These are phyloP conservation scores for Drosophila carrolli DNA, from an alignment of 1,140 invertebrate genomes.

Conservation along the genomic window DNA sequence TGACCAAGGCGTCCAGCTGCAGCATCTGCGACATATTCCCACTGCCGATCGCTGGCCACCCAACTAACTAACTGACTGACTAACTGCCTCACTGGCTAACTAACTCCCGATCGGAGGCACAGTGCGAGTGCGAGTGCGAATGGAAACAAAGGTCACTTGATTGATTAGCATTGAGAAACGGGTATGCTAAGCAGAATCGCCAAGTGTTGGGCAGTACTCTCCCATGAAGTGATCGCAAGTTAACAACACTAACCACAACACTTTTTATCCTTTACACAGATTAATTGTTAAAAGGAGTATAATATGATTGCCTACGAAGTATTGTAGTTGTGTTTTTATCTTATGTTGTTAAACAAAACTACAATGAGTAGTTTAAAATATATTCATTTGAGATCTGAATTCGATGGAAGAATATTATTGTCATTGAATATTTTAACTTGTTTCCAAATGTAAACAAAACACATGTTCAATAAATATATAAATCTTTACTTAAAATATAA, in stretches of 20 bases:
- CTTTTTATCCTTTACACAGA: too few relatives aligned
- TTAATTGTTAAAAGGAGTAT: too few relatives aligned
- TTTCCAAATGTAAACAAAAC: too few relatives aligned
- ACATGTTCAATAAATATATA: too few relatives aligned
- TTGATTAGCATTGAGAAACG: constrained; percentile 27
- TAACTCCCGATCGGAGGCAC: constrained; percentile 24
- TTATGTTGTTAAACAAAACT: too few relatives aligned
- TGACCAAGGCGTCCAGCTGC: constrained; percentile 69
- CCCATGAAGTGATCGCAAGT: constrained; percentile 10
- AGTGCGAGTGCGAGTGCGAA: constrained; percentile 14
- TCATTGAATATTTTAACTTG: too few relatives aligned
- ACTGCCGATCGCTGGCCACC: constrained; percentile 2
- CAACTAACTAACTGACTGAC: neutral
- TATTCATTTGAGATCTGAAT: too few relatives aligned
- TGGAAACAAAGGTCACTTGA: constrained; percentile 35
- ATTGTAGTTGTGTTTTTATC: too few relatives aligned
- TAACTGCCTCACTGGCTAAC: constrained; percentile 8
- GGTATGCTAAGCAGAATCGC: constrained; percentile 35
- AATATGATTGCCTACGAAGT: too few relatives aligned
- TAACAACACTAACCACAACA: neutral
- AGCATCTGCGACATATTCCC: constrained; percentile 59
- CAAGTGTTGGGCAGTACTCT: constrained; percentile 20
- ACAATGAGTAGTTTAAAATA: too few relatives aligned
- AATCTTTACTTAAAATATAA: too few relatives aligned
- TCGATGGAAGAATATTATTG: too few relatives aligned